Percentiles rank a stretch among this genome's conserved stretches.
phyloP scores from a whole-genome alignment of 1,140 invertebrate species.

The Asbolus verrucosus region DNA sequence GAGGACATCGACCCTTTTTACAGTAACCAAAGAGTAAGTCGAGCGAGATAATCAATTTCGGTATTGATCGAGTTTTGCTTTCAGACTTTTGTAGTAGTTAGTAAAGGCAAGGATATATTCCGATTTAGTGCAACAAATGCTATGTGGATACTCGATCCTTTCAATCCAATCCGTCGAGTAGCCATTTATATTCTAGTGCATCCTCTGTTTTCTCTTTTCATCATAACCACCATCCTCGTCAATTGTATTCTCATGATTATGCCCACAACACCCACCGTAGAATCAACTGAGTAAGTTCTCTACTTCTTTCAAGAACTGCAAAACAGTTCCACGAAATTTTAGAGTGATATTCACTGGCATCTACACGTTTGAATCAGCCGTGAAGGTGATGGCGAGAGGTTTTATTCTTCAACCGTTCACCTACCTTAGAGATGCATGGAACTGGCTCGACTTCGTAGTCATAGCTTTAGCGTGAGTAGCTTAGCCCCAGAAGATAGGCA shows the following conservation, averaged over 20 bases:
- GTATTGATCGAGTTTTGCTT: conserved; percentile 64
- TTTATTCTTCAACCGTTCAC: conserved; percentile 99
- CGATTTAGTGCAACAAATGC: conserved; percentile 97
- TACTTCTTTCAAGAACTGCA: background rate
- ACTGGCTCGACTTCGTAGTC: conserved; percentile 99
- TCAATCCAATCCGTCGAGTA: conserved; percentile 96
- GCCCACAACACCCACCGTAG: conserved; percentile 90
- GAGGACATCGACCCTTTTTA: conserved; percentile 96
- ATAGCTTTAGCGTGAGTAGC: conserved; percentile 99
- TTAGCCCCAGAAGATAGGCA: conserved; percentile 59
- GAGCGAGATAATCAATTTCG: background rate
- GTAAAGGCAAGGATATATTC: conserved; percentile 98
- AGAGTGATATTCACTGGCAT: conserved; percentile 99
- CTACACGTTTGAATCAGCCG: conserved; percentile 98
- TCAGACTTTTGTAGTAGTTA: conserved; percentile 98
- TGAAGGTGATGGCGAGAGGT: conserved; percentile 99
- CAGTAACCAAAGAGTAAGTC: conserved; percentile 86
- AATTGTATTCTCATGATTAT: conserved; percentile 99
- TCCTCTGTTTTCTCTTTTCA: conserved; percentile 97
- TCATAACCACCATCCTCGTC: conserved; percentile 96
- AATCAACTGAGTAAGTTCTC: conserved; percentile 94
- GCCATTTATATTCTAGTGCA: conserved; percentile 98
- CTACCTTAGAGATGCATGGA: conserved; percentile 99
- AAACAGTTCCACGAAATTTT: conserved; percentile 54
- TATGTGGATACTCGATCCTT: conserved; percentile 94